Evolutionary conservation across 1,140 invertebrate species (phyloP).

Genomic region (Drosophila virilis): DNA sequence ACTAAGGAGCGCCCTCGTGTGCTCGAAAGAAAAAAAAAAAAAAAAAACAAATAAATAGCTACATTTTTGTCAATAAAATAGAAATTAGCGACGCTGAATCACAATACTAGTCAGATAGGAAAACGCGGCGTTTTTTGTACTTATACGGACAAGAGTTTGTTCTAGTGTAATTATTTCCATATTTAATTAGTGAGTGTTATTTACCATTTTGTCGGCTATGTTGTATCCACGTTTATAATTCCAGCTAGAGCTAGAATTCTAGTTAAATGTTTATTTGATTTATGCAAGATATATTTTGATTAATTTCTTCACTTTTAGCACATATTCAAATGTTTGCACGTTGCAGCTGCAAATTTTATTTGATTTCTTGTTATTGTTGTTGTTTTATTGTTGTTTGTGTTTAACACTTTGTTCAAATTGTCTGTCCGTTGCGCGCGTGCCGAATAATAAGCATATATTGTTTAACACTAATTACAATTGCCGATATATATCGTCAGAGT

Average conservation of each 20-base stretch:
- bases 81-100: conserved; percentile 69
- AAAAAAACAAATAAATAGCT: background rate
- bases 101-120: conserved; percentile 44
- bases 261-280: conserved; percentile 38
- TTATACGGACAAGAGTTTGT: conserved; percentile 26
- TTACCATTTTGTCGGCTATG: conserved; percentile 69
- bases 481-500: conserved; percentile 22
- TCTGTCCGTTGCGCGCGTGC: conserved; percentile 63
- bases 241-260: conserved; percentile 35
- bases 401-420: conserved; percentile 37
- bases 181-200: conserved; percentile 30
- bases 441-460: conserved; percentile 46
- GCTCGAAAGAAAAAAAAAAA: conserved; percentile 9
- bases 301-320: conserved; percentile 45
- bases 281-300: conserved; percentile 8
- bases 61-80: conserved; percentile 71
- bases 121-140: conserved; percentile 1
- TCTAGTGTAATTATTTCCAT: conserved; percentile 28
- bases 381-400: conserved; percentile 25
- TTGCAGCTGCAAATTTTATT: conserved; percentile 41
- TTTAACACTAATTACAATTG: conserved; percentile 26
- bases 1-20: conserved; percentile 71
- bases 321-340: conserved; percentile 52
- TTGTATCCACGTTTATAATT: conserved; percentile 52
- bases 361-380: conserved; percentile 19